Conservation (phyloP, 2,113 vertebrate genomes). For the Corythornis madagascariensis region DNA sequence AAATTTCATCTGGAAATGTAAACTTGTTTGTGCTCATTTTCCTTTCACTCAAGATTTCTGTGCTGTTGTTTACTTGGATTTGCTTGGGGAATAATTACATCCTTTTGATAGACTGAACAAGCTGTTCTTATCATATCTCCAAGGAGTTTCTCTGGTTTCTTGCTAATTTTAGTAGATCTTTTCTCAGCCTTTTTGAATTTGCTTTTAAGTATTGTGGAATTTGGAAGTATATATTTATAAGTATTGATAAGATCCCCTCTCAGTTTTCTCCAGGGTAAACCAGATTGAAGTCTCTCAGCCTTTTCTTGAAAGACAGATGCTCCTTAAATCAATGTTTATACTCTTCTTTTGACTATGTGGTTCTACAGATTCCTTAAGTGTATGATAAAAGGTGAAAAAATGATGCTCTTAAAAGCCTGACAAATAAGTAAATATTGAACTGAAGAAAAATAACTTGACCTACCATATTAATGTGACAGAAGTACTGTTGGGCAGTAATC, state of each 20-base stretch:
- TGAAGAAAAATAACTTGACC: neutral
- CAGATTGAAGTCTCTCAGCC: no score
- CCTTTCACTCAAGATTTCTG: constrained; percentile 11
- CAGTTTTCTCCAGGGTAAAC: no score
- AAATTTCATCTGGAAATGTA: constrained; percentile 3
- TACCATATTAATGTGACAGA: neutral
- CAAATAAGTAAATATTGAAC: neutral
- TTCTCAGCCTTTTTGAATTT: neutral
- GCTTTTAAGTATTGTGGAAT: neutral
- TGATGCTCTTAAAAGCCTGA: neutral
- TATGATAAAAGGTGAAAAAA: neutral
- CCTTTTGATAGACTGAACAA: constrained; percentile 11
- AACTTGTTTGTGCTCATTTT: constrained; percentile 26
- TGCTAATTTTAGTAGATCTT: neutral
- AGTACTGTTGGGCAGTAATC: neutral
- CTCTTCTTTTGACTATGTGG: neutral
- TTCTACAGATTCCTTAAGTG: neutral
- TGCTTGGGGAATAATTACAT: constrained; percentile 8
- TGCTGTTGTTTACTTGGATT: constrained; percentile 13
- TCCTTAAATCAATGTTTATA: neutral
- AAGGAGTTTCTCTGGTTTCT: neutral
- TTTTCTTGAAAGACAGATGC: no score
- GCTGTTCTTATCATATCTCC: neutral
- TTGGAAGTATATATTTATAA: neutral
- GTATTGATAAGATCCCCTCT: no score